Base-by-base conservation (phyloP, 2,888 invertebrate species). In the Cremastinae sp. region DNA sequence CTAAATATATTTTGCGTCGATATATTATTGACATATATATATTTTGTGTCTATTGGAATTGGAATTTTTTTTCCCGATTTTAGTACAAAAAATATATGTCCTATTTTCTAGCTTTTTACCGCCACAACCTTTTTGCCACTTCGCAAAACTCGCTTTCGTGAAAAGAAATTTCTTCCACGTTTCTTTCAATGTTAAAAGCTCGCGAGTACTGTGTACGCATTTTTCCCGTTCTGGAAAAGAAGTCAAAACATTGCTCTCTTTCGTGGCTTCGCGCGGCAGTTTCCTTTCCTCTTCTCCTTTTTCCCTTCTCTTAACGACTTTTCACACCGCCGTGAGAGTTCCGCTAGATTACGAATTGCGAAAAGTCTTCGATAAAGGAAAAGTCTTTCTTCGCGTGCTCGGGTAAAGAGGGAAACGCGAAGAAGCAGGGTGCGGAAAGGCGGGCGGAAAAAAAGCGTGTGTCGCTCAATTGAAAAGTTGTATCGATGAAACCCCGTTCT, bases 391-490 rank as follows among this genome's bases (percentile, higher is more conserved):
- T 34, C 43, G 22, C 18, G 43, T n/a, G 41, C 36, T 5, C 18
- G 12, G 36, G 20, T n/a, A 41, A 38, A 4, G 20, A 22, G 8
- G 20, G 10, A 45, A 28, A 45, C 8, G 45, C 10, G 12, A 8
- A 22, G 28, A 45, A 16, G 8, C 10, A 43, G 3, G 12, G 59
- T 43, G 28, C 38, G 20, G 20, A 16, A 43, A 22, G 43, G 59
- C 4, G 34, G 22, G 45, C 22, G n/a, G 49, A 18, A 58, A 22
- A 47, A 49, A 10, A 45, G 20, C 34, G 45, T 53, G 66, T 54
- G 54, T 74, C 12, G 74, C 28, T 68, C 74, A 68, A 68, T 74
- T 68, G 68, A 53, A 58, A 74, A 74, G 53, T 74, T 68, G 47
- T 62, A 66, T 47, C 38, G 45, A 20, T 22, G 54, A 74, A 66